Evolutionary conservation across 2,797 vertebrate species (phyloP).

Genomic region (Oryzias sinensis): DNA sequence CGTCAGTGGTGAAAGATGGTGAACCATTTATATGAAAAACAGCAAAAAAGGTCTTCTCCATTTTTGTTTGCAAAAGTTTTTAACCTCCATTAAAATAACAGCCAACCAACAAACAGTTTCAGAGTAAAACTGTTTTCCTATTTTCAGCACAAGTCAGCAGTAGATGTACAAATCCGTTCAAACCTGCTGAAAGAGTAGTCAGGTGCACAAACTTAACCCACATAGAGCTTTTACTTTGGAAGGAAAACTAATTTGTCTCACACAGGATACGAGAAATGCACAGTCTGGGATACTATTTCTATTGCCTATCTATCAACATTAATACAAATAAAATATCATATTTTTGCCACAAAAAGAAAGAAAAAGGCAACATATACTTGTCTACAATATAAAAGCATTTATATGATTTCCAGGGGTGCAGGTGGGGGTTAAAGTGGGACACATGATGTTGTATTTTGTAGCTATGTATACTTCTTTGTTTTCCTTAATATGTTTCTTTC

Average conservation of each 20-base stretch:
- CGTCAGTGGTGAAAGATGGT: no score
- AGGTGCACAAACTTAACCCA: constrained; percentile 42
- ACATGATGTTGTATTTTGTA: no score
- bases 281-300: constrained; percentile 32
- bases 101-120: constrained; percentile 44
- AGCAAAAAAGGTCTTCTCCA: background rate
- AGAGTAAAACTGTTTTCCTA: constrained; percentile 22
- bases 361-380: constrained; percentile 1
- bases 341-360: background rate
- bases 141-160: constrained; percentile 53
- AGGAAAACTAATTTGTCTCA: constrained; percentile 36
- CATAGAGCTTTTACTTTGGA: constrained; percentile 42
- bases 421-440: no score
- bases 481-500: no score
- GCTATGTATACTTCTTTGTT: no score
- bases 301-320: constrained; percentile 7
- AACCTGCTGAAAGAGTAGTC: constrained; percentile 58
- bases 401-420: no score
- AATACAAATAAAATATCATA: constrained; percentile 4
- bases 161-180: constrained; percentile 43
- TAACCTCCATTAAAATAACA: constrained; percentile 15
- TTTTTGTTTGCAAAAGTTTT: constrained; percentile 13
- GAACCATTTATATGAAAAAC: no score
- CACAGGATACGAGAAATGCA: constrained; percentile 16
- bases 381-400: background rate